Evolutionary conservation across 92 coral and sea anemone species (phyloP), one percentile per base, ranked within the genome.

Genomic region (Desmophyllum pertusum): DNA sequence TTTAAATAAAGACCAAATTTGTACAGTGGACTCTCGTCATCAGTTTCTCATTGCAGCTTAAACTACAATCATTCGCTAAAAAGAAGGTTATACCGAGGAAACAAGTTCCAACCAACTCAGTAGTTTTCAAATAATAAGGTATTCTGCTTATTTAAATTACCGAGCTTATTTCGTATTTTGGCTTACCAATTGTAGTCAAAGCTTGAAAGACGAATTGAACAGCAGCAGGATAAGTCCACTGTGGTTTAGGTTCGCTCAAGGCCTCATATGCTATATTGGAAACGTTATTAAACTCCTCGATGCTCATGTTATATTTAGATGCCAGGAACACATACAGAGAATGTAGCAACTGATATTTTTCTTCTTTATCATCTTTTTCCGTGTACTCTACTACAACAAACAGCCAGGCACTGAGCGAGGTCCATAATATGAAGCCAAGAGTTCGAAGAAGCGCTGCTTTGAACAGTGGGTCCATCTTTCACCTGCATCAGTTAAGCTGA

Each of bases 141-240:
- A n/a, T n/a, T n/a, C n/a, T n/a, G n/a, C n/a, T n/a, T n/a, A n/a
- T n/a, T n/a, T n/a, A n/a, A n/a, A n/a, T n/a, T n/a, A n/a, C n/a
- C n/a, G n/a, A 43, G 50, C 11, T 43, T 43, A 43, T 43, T 43
- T 43, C 1, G 30, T 59, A 59, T 23, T 21, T 23, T 27, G 13
- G 33, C 75, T 76, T 23, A 87, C 90, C 90, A 30, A 87, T 87
- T 19, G 90, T 87, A 18, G 90, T 87, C 2, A 82, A 38, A 8
- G 87, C 62, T 1, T 87, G 87, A 76, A 87, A 55, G 14, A 76
- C 73, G 37, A 87, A 87, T 6, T 10, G 38, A 37, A 55, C 65
- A 5, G 83, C 71, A 25, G 3, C 41, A 11, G 1, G 5, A 57
- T 75, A 81, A 33, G 15, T 65, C 90, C 90, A 87, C 40, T 52